phyloP scores from a whole-genome alignment of 2,113 vertebrate genomes.

The Thamnaconus septentrionalis region DNA sequence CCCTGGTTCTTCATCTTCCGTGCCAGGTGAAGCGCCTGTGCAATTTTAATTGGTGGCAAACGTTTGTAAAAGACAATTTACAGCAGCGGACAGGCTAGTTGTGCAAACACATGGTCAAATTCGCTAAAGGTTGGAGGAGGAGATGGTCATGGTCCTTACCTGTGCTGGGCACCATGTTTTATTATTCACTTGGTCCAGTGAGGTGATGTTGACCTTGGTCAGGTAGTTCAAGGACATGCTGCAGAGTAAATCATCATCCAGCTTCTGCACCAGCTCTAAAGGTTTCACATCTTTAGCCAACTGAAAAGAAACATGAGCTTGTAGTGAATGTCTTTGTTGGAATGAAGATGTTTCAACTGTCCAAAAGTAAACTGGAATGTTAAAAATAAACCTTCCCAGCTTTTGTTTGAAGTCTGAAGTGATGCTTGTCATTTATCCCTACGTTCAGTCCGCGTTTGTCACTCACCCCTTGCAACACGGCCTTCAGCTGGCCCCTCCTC shows the following conservation, averaged over 20 bases:
- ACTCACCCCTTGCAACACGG: slow-evolving; percentile 67
- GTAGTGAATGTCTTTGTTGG: not conserved
- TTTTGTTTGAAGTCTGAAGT: not conserved
- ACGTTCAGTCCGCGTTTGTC: not conserved
- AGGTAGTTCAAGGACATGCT: slow-evolving; percentile 53
- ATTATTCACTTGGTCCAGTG: slow-evolving; percentile 48
- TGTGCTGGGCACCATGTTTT: slow-evolving; percentile 61
- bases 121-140: not conserved
- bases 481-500: slow-evolving; percentile 61
- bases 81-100: not conserved
- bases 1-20: slow-evolving; percentile 23
- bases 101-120: not conserved
- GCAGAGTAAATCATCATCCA: slow-evolving; percentile 42
- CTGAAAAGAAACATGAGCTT: slow-evolving; percentile 41
- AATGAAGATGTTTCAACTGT: too few relatives aligned
- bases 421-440: not conserved
- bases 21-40: slow-evolving; percentile 62
- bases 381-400: not conserved
- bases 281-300: slow-evolving; percentile 23
- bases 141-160: slow-evolving; percentile 41
- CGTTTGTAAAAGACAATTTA: not conserved
- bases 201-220: slow-evolving; percentile 48
- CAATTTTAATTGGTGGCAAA: not conserved
- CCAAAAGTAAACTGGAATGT: not conserved
- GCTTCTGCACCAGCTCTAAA: slow-evolving; percentile 49